Percentiles rank a stretch among this genome's conserved stretches.
Conservation (phyloP, 2,888 invertebrate species). For the Drosophila bunnanda region DNA sequence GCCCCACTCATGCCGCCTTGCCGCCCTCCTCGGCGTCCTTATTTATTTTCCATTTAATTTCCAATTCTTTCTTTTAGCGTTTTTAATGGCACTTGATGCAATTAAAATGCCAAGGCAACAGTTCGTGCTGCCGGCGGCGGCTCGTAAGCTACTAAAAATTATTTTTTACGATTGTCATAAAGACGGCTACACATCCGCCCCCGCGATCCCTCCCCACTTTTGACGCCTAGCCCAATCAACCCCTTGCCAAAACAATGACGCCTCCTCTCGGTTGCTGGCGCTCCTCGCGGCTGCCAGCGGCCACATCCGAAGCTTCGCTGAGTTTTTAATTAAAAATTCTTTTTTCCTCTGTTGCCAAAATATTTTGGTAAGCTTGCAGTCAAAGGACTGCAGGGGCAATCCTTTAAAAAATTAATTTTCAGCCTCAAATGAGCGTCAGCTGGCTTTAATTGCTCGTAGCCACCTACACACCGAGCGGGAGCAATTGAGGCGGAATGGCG, state of each 20-base stretch:
- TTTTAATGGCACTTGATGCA: conserved; percentile 75
- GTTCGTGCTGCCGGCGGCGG: conserved; percentile 36
- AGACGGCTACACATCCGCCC: conserved; percentile 58
- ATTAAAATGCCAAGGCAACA: conserved; percentile 74
- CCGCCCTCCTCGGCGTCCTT: conserved; percentile 27
- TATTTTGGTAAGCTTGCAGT: conserved; percentile 59
- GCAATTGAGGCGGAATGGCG: conserved; percentile 1
- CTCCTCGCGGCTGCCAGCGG: conserved; percentile 52
- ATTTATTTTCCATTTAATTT: conserved; percentile 75
- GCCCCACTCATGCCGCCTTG: not conserved
- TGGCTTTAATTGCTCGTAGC: conserved; percentile 68
- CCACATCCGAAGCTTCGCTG: conserved; percentile 40
- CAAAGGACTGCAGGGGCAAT: conserved; percentile 44
- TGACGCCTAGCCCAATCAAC: conserved; percentile 20
- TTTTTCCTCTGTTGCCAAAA: conserved; percentile 57
- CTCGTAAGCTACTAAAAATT: conserved; percentile 77
- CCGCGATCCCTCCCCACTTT: not conserved
- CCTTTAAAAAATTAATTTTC: conserved; percentile 76
- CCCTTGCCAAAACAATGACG: conserved; percentile 56
- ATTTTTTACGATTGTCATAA: conserved; percentile 80
- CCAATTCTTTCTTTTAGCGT: conserved; percentile 66
- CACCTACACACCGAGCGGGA: conserved; percentile 50
- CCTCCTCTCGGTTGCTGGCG: conserved; percentile 50
- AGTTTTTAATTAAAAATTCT: conserved; percentile 75
- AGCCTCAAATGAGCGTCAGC: conserved; percentile 66